A percentile compares a stretch with the other conserved stretches of the same genome.
Evolutionary conservation across 2,888 invertebrate species (phyloP).

Genomic region (Cylloceria caligata): DNA sequence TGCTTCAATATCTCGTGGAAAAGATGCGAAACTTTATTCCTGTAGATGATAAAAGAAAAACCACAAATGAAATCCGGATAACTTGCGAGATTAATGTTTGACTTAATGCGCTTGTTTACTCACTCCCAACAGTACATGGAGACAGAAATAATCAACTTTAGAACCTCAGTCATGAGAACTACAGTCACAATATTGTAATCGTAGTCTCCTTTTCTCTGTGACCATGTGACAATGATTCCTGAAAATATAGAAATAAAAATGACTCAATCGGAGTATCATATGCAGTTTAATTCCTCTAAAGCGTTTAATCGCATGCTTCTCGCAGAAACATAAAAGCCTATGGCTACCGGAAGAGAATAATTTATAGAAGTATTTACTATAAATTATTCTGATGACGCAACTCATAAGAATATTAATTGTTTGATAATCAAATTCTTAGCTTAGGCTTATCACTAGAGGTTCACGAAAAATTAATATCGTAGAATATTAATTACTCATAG

Average conservation of each 20-base stretch:
- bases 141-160: slow-evolving; percentile 92
- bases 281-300: background rate
- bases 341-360: no score
- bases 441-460: no score
- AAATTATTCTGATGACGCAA: no score
- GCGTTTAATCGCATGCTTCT: no score
- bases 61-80: slow-evolving; percentile 52
- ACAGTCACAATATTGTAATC: slow-evolving; percentile 95
- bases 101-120: slow-evolving; percentile 76
- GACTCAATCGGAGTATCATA: background rate
- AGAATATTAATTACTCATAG: no score
- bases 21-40: slow-evolving; percentile 75
- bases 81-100: slow-evolving; percentile 5
- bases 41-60: slow-evolving; percentile 70
- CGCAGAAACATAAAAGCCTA: no score
- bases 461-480: no score
- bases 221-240: slow-evolving; percentile 97
- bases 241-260: slow-evolving; percentile 60
- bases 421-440: no score
- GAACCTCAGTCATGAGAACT: slow-evolving; percentile 94
- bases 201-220: slow-evolving; percentile 93
- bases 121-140: slow-evolving; percentile 90
- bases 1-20: slow-evolving; percentile 76
- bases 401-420: no score
- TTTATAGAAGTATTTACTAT: no score